A percentile compares a stretch with the other conserved stretches of the same genome.
Conservation (phyloP, 2,113 vertebrate species). For the Poecilia latipinna region DNA sequence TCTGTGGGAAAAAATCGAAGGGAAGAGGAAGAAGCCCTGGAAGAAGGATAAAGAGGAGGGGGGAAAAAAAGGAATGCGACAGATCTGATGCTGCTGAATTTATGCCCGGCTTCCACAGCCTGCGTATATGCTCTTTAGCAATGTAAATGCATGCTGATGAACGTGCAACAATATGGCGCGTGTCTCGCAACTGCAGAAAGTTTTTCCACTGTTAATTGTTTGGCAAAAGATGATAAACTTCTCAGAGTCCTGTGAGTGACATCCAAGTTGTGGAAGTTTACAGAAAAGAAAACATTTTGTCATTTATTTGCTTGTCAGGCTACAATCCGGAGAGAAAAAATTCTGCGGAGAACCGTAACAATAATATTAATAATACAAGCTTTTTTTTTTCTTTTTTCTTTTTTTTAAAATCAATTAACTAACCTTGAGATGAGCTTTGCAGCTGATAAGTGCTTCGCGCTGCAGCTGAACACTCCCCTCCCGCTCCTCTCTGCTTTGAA, state of each 20-base stretch:
- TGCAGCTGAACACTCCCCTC: constrained; percentile 7
- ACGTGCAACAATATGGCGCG: constrained; percentile 88
- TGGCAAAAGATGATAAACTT: constrained; percentile 69
- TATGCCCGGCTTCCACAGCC: constrained; percentile 93
- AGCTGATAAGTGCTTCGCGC: constrained; percentile 57
- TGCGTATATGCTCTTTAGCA: constrained; percentile 95
- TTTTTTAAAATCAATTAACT: constrained; percentile 71
- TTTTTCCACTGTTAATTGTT: constrained; percentile 91
- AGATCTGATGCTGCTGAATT: constrained; percentile 88
- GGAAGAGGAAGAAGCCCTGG: constrained; percentile 40
- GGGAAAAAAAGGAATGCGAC: constrained; percentile 48
- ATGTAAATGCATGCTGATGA: constrained; percentile 98
- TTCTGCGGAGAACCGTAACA: constrained; percentile 25
- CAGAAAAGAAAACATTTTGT: constrained; percentile 32
- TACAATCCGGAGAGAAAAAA: constrained; percentile 1
- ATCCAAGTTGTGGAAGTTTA: constrained; percentile 66
- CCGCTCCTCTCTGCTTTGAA: constrained; percentile 36
- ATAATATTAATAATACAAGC: constrained; percentile 31
- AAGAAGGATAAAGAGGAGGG: constrained; percentile 62
- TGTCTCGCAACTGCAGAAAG: constrained; percentile 85
- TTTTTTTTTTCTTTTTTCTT: constrained; percentile 53
- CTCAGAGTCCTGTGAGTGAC: constrained; percentile 51
- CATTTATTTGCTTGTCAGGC: constrained; percentile 19
- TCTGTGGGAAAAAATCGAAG: constrained; percentile 72
- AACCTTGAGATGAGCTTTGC: constrained; percentile 68